phyloP scores from a whole-genome alignment of 2,113 vertebrate genomes.

The Cygnus buccinator region DNA sequence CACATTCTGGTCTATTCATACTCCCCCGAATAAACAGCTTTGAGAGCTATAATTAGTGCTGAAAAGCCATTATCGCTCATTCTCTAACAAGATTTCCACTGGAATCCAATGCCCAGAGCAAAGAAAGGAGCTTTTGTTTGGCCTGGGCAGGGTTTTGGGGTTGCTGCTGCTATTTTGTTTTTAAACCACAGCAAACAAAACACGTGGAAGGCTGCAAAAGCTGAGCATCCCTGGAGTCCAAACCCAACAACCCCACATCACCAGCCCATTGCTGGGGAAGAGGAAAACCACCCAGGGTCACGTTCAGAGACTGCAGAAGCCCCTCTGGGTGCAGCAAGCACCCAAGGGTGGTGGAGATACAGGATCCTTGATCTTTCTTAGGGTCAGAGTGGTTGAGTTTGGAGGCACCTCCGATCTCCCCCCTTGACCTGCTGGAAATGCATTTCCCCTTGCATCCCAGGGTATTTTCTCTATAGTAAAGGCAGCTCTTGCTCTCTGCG shows the following conservation, averaged over 20 bases:
- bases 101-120: neutral
- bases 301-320: neutral
- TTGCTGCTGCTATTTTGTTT: neutral
- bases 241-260: neutral
- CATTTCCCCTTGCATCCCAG: no score
- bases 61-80: neutral
- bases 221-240: neutral
- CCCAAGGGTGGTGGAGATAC: neutral
- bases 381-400: no score
- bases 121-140: conserved; percentile 40
- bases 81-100: conserved; percentile 25
- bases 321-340: neutral
- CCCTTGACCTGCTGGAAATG: no score
- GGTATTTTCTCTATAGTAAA: neutral
- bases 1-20: neutral
- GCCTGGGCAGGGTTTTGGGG: neutral
- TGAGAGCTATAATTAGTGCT: conserved; percentile 54
- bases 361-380: no score
- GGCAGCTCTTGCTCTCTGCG: neutral
- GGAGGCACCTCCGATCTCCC: no score
- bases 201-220: neutral
- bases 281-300: no score
- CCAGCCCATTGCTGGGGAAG: neutral
- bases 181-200: neutral
- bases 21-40: conserved; percentile 17